Base-by-base conservation (phyloP, 2,113 vertebrate species). In the Turnix velox region DNA sequence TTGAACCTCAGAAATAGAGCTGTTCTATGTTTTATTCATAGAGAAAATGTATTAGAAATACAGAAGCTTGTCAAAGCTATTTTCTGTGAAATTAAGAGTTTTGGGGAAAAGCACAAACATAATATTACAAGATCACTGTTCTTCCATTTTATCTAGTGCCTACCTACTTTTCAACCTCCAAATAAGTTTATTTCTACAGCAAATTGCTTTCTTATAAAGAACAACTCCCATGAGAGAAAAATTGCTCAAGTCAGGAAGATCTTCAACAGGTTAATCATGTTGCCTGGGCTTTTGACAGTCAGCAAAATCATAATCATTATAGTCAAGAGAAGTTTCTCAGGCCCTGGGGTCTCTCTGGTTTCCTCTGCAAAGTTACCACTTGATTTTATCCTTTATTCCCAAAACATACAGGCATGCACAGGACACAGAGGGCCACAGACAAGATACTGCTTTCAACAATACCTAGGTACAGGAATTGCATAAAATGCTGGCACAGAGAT, bases 71-170 rank as follows among this genome's bases (percentile, higher is more conserved):
- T 81, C 90, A 75, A 84, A 95, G 88, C 51, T 59, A 52, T 71
- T 94, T 95, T 74, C 59, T 78, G 43, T 67, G 30, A 93, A 93
- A 94, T 84, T 88, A 94, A 76, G 51, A 77, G 30, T 33, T 92
- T 67, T 2, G 28, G 31, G 12, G 4, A 93, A 82, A 92, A 71
- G 72, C 35, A 83, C 18, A 62, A 85, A 93, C 85, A 77, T 68
- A 68, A 19, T 83, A 91, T 54, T 76, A 67, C 12, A 84, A 31
- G 35, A 83, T 13, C 77, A 24, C 18, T 77, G 63, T 65, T n/a
- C 48, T 75, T 88, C 58, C 18, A 40, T 90, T 91, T 89, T 65
- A 79, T 86, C 82, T 86, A 37, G 35, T 77, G 37, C 27, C 35
- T 84, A 31, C 43, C 31, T 67, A 30, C 39, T 86, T 92, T 88